phyloP scores from a whole-genome alignment of 2,113 vertebrate species.

The Echinops telfairi region DNA sequence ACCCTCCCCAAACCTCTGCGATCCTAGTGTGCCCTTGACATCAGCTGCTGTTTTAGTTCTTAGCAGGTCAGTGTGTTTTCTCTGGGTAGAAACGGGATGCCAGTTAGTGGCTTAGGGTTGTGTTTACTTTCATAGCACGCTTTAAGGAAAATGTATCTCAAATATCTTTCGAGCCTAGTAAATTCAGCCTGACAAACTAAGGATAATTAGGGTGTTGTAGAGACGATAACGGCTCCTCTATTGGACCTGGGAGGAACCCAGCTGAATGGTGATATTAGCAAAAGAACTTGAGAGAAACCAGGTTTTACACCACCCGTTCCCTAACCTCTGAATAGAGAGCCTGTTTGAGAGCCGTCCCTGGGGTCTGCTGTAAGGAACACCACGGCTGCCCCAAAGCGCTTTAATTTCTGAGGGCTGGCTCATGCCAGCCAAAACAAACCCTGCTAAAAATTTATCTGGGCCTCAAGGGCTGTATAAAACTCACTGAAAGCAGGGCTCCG shows the following conservation, averaged over 20 bases:
- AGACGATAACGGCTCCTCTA: not conserved
- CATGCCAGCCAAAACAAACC: conserved; percentile 27
- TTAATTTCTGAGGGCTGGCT: conserved; percentile 36
- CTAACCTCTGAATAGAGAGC: not conserved
- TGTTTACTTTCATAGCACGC: conserved; percentile 32
- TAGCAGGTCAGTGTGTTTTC: not conserved
- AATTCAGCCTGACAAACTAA: not conserved
- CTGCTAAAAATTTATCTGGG: conserved; percentile 60
- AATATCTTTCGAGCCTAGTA: conserved; percentile 21
- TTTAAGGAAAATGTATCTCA: not conserved
- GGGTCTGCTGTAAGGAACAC: not conserved
- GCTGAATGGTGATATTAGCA: not conserved
- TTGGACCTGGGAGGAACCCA: not conserved
- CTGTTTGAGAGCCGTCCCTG: not conserved
- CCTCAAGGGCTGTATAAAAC: conserved; percentile 29
- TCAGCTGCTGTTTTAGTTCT: not conserved
- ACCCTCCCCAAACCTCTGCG: not conserved
- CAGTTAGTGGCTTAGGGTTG: not conserved
- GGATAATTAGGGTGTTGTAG: not conserved
- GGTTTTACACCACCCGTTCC: not conserved
- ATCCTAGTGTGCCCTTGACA: not conserved
- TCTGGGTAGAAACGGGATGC: not conserved
- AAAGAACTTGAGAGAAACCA: not conserved
- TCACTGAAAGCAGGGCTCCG: not conserved
- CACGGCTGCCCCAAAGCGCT: not conserved